Base-by-base conservation (phyloP, 2,888 invertebrate genomes). In the Agrochola macilenta region DNA sequence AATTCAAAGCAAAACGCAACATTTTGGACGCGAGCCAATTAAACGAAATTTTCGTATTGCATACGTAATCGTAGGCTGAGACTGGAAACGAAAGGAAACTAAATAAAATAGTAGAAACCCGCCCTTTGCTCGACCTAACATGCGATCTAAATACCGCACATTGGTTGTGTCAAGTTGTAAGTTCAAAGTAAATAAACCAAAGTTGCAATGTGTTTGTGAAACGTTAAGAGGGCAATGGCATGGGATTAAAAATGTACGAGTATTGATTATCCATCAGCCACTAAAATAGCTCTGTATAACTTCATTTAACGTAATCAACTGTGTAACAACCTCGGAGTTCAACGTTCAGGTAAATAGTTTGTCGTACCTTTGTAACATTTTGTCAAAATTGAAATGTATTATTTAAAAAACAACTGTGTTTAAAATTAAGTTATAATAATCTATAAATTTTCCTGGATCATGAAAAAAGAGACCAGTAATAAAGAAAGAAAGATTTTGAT, bases 1-100 rank as follows among this genome's bases (percentile, higher is more conserved):
- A 93, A 78, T 93, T 93, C 92, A 92, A 92, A 93, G 92, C 91
- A 91, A 93, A 93, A 93, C 93, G 92, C 93, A 92, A 89, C 86
- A 82, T 76, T 79, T 90, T 95, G 95, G 95, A 91, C 39, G 73
- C 39, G 79, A 68, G 94, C 95, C 95, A 95, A 92, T 79, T 78
- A 86, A 90, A 92, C 93, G 90, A 91, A 92, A 92, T 89, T 92
- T 91, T 91, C 91, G 93, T 92, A 91, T 90, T 90, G 91, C 92
- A 91, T 90, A 92, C 92, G 92, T 91, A 91, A 92, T 88, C 88
- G 88, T 81, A 86, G 86, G 84, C 87, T 78, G 85, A 87, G 79
- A 86, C 61, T 85, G 68, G 20, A 60, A 79, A 79, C 78, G 49
- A 74, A 80, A 79, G 76, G 72, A 81, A 82, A 86, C 76, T 74